Conservation (phyloP, 2,113 vertebrate species). For the Nettapus auritus region DNA sequence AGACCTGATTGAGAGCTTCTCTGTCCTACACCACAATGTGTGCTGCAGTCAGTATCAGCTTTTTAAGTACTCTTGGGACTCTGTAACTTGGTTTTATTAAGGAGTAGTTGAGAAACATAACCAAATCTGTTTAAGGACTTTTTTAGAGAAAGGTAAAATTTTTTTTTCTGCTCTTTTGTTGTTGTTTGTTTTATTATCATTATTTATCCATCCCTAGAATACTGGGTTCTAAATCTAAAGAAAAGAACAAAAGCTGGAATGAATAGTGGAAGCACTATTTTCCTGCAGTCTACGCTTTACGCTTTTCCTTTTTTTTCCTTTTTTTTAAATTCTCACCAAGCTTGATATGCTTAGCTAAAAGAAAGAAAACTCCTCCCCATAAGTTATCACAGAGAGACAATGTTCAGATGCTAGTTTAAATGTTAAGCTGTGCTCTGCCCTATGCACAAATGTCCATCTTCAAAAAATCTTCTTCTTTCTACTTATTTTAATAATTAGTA, state of each 20-base stretch:
- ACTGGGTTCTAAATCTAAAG: neutral
- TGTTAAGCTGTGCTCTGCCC: neutral
- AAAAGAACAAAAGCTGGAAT: neutral
- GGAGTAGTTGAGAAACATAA: neutral
- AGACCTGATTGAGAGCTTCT: neutral
- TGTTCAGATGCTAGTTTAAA: neutral
- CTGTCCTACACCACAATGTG: neutral
- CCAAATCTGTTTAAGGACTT: neutral
- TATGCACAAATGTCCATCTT: neutral
- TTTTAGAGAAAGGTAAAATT: neutral
- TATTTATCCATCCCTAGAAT: too few relatives aligned
- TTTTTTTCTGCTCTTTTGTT: neutral
- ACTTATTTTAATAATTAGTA: neutral
- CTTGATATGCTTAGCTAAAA: neutral
- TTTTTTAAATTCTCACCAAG: neutral
- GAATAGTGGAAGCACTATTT: neutral
- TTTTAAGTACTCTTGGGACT: neutral
- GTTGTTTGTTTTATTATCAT: too few relatives aligned
- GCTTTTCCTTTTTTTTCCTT: too few relatives aligned
- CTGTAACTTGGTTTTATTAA: neutral
- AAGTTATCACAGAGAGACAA: neutral
- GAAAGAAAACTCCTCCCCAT: neutral
- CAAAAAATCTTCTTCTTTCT: neutral
- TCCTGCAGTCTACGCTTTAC: neutral
- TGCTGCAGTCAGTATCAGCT: neutral